Evolutionary conservation across 2,888 invertebrate genomes (phyloP), one percentile per base, ranked within the genome.

Genomic region (Dasypogon diadema): DNA sequence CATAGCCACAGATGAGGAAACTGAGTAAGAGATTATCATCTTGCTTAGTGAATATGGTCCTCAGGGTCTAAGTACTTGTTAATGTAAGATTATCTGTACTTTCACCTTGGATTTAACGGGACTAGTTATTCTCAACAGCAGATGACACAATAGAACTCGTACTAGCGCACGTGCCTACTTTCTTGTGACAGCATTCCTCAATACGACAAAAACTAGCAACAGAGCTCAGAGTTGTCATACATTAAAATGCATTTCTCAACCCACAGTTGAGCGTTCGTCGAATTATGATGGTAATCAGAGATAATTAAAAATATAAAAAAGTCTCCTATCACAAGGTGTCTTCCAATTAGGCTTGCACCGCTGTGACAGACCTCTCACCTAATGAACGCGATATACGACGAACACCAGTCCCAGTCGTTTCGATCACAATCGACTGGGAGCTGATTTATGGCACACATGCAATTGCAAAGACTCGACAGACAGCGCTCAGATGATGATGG

Each of bases 301-400:
- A 63, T 63, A 63, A 63, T 63, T 63, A 63, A 63, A 56, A 63
- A 37, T 18, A 21, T 12, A 21, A 30, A 37, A 63, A 37, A 21
- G 42, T 18, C n/a, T 2, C 6, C 63, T 42, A 21, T 42, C 37
- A 18, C 21, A 42, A 63, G 63, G 42, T 63, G 63, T 42, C 48
- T 63, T 63, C 63, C 63, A 63, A 63, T 63, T 63, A 63, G 63
- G 22, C 8, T 30, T n/a, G 12, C 63, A 22, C 0, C 37, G 63
- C 10, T 26, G 42, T 63, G 63, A 63, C 63, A 63, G 42, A 63
- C 37, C 63, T 42, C 63, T 63, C 63, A 42, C 63, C 63, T 63
- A 63, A 63, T 63, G 63, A 63, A 42, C 22, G 37, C 63, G 63
- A 63, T 37, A 63, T 42, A 37, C 63, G 21, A 63, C 21, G 42